These are phyloP conservation scores for Drosophila murphyi DNA, from an alignment of 1,140 invertebrate genomes.

Conservation along the genomic window DNA sequence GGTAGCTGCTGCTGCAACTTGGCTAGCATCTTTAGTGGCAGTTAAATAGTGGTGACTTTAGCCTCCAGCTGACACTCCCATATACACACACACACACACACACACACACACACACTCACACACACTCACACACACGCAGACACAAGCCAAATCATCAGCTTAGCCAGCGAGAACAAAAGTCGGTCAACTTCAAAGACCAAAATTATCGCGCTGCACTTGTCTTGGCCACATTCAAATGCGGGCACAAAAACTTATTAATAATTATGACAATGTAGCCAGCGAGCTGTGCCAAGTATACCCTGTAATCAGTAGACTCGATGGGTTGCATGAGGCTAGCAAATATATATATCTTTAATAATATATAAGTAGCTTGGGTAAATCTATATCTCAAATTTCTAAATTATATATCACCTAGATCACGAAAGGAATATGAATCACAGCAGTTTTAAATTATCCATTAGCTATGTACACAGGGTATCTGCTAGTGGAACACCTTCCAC, in stretches of 20 bases:
- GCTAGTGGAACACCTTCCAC: neutral
- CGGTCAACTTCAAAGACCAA: conserved; percentile 64
- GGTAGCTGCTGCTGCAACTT: neutral
- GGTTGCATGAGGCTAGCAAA: neutral
- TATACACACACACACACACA: neutral
- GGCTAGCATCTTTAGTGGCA: neutral
- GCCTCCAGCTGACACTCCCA: conserved; percentile 28
- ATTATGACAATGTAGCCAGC: conserved; percentile 65
- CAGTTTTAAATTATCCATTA: too few relatives aligned
- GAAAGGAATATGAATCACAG: too few relatives aligned
- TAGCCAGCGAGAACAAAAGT: conserved; percentile 27
- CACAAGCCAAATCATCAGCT: conserved; percentile 55
- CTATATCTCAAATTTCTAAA: too few relatives aligned
- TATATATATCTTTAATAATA: too few relatives aligned
- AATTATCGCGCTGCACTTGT: conserved; percentile 19
- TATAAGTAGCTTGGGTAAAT: too few relatives aligned
- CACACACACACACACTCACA: too few relatives aligned
- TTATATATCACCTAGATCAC: too few relatives aligned
- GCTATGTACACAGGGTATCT: neutral
- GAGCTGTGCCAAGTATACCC: conserved; percentile 16
- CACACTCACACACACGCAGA: too few relatives aligned
- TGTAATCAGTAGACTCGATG: neutral
- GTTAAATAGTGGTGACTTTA: neutral
- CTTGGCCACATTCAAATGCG: conserved; percentile 72
- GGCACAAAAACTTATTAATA: conserved; percentile 66